Evolutionary conservation across 2,113 vertebrate species (phyloP).

Genomic region (Amphiprion ocellaris): DNA sequence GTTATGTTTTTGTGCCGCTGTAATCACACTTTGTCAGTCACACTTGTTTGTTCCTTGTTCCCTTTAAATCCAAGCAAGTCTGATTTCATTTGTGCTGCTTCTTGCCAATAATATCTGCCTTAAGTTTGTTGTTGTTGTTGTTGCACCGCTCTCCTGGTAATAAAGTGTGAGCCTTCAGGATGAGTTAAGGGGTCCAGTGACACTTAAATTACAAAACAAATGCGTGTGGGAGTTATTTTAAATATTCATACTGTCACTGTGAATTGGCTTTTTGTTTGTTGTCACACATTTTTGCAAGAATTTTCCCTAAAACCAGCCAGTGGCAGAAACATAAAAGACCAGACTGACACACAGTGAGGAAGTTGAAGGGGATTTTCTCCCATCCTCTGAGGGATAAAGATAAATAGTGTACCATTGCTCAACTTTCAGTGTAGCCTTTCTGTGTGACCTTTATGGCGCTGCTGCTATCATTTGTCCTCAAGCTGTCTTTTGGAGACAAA

Average conservation of each 20-base stretch:
- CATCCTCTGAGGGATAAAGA: constrained; percentile 60
- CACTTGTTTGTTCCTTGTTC: constrained; percentile 6
- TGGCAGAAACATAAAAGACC: constrained; percentile 27
- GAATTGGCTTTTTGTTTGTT: constrained; percentile 1
- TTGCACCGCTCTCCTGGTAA: constrained; percentile 20
- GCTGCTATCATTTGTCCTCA: constrained; percentile 69
- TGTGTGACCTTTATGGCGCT: constrained; percentile 74
- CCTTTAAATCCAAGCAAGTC: constrained; percentile 10
- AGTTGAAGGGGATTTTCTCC: constrained; percentile 32
- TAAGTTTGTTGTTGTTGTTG: constrained; percentile 14
- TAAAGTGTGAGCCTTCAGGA: constrained; percentile 29
- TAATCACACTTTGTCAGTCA: constrained; percentile 27
- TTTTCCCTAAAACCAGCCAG: background rate
- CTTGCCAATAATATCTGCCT: constrained; percentile 12
- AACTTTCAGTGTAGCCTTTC: constrained; percentile 78
- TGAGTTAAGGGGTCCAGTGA: constrained; percentile 28
- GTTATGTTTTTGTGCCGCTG: constrained; percentile 21
- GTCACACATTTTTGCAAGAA: background rate
- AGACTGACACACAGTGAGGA: constrained; percentile 11
- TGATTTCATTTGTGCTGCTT: background rate
- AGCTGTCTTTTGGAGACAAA: constrained; percentile 63
- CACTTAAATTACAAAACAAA: constrained; percentile 31
- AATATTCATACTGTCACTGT: background rate
- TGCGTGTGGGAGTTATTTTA: background rate
- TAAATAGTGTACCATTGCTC: constrained; percentile 77